Evolutionary conservation across 1,140 invertebrate species (phyloP), one percentile per base, ranked within the genome.

Genomic region (Drosophila eugracilis): DNA sequence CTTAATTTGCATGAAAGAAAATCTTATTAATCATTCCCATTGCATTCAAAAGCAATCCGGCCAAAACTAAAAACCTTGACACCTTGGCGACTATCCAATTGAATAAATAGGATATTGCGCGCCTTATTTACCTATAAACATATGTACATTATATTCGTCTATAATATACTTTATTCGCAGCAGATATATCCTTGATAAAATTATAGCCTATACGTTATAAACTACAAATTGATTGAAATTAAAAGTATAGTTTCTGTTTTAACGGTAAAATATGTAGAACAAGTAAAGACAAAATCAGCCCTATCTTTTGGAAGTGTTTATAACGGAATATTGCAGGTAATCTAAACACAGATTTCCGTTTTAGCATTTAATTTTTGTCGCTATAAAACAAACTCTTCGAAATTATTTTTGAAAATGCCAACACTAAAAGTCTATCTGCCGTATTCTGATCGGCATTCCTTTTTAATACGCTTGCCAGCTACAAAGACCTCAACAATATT

Each of bases 401-500:
- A 52, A 58, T 21, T 75, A 75, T 67, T 50, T 26, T 34, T 32
- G 59, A 30, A 78, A 63, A 67, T 81, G 55, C 9, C 60, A 57
- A 53, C 71, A 62, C 81, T 70, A 75, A 37, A 47, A 5, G n/a
- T 15, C 19, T 6, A 80, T 92, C 14, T 42, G 2, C n/a, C 19
- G n/a, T 54, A 42, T 26, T 19, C 34, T 44, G 6, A 10, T 44
- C 14, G n/a, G 5, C 24, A 24, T n/a, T 17, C 10, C 12, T 52
- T 36, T 15, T 74, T 62, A 12, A 95, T 94, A 75, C 92, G 91
- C 69, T 92, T 91, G 15, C 96, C 97, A 55, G 94, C 93, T 22
- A 98, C 95, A 92, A 94, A 97, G 6, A 97, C 96, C 81, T 94
- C 91, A 2, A 88, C 47, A 44, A 98, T 96, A 91, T 98, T 98